phyloP scores from a whole-genome alignment of 1,140 invertebrate genomes.

The Apolygus lucorum region DNA sequence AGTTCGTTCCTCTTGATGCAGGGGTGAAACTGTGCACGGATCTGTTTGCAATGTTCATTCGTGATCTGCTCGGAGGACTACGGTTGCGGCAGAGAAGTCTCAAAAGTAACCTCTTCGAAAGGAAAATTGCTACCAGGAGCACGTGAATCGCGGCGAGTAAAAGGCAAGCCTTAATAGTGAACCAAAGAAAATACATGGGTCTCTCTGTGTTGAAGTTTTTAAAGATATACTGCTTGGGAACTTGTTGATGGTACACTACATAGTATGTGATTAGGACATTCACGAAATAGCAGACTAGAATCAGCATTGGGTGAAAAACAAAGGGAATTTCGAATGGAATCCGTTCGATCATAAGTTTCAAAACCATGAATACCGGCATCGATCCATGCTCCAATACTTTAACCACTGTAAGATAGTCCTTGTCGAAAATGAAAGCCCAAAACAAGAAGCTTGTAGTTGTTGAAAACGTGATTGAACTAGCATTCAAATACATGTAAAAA shows the following conservation, averaged over 20 bases:
- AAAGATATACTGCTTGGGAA: not conserved
- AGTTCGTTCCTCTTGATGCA: not conserved
- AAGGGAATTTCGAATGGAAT: not conserved
- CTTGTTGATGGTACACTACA: not conserved
- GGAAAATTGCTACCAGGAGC: not conserved
- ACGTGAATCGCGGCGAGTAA: not conserved
- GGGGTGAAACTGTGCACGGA: not conserved
- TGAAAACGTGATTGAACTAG: not conserved
- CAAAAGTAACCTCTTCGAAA: not conserved
- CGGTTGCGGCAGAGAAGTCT: not conserved
- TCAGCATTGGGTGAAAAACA: not conserved
- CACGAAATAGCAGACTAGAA: not conserved
- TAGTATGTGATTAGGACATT: not conserved
- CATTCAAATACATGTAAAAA: not conserved
- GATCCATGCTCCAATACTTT: not conserved
- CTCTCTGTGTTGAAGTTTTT: not conserved
- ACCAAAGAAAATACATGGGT: not conserved
- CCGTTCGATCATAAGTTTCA: not conserved
- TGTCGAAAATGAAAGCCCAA: not conserved
- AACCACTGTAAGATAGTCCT: not conserved
- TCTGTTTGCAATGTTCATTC: not conserved
- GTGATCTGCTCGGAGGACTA: not conserved
- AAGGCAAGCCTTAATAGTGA: not conserved
- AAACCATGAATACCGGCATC: not conserved
- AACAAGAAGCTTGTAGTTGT: not conserved